These are phyloP conservation scores for Epinotia brunnichana DNA, from an alignment of 2,888 invertebrate species.

Conservation along the genomic window DNA sequence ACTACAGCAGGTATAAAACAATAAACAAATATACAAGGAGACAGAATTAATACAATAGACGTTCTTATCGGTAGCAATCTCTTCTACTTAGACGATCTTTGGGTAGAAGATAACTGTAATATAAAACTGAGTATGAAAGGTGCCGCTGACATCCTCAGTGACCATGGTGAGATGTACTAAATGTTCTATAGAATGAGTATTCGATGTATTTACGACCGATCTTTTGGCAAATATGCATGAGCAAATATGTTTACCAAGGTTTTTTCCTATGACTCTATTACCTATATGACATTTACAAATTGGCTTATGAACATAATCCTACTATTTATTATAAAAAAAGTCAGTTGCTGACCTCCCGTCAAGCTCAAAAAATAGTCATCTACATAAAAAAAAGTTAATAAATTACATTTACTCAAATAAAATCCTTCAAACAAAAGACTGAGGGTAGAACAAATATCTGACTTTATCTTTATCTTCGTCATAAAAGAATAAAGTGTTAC, in stretches of 20 bases:
- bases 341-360: conserved; percentile 26
- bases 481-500: not conserved
- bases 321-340: conserved; percentile 11
- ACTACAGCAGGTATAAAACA: no score
- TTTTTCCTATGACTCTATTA: not conserved
- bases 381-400: conserved; percentile 30
- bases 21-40: no score
- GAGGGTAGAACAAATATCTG: conserved; percentile 41
- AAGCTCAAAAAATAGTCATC: conserved; percentile 10
- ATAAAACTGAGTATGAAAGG: no score
- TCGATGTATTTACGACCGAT: not conserved
- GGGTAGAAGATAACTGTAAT: no score
- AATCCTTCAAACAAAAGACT: conserved; percentile 35
- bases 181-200: not conserved
- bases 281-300: not conserved
- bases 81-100: no score
- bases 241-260: not conserved
- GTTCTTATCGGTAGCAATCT: no score
- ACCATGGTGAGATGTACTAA: no score
- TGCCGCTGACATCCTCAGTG: no score
- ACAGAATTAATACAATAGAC: no score
- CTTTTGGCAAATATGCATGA: not conserved
- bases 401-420: conserved; percentile 32
- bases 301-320: not conserved
- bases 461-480: not conserved